Evolutionary conservation across 2,113 vertebrate species (phyloP).

Genomic region (Leiothrix lutea): DNA sequence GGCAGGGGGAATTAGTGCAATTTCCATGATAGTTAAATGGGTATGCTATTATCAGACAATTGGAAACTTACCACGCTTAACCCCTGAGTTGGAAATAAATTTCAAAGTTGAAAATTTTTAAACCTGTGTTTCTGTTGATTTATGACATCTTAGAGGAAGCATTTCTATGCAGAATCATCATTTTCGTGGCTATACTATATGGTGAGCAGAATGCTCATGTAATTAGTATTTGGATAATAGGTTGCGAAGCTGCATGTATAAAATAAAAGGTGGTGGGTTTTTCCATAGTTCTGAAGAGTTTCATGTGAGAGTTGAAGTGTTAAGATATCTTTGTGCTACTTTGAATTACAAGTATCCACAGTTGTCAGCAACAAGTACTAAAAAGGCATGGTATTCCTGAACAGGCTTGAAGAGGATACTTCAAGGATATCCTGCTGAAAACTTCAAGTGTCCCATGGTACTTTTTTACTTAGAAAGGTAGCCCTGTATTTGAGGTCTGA

Average conservation of each 20-base stretch:
- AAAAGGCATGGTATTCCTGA: not conserved
- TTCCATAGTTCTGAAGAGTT: not conserved
- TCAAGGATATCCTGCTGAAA: not conserved
- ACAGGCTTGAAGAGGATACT: not conserved
- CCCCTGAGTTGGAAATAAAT: conserved; percentile 56
- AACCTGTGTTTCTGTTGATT: conserved; percentile 56
- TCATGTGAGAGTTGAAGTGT: not conserved
- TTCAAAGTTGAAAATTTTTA: conserved; percentile 62
- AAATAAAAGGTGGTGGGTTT: not conserved
- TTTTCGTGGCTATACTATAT: not conserved
- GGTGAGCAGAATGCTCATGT: not conserved
- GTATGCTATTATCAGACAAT: conserved; percentile 30
- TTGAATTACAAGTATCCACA: not conserved
- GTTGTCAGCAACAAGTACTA: not conserved
- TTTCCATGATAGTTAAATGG: conserved; percentile 19
- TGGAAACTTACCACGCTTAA: conserved; percentile 46
- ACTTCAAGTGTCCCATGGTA: not conserved
- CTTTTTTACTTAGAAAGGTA: not conserved
- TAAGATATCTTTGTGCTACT: not conserved
- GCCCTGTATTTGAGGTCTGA: not conserved
- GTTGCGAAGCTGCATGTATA: not conserved
- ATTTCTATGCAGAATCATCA: not conserved
- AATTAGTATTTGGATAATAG: not conserved
- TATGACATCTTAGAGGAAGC: not conserved
- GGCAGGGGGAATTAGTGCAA: conserved; percentile 22